Conservation (phyloP, 64 coral and sea anemone species). For the Montipora efflorescens region DNA sequence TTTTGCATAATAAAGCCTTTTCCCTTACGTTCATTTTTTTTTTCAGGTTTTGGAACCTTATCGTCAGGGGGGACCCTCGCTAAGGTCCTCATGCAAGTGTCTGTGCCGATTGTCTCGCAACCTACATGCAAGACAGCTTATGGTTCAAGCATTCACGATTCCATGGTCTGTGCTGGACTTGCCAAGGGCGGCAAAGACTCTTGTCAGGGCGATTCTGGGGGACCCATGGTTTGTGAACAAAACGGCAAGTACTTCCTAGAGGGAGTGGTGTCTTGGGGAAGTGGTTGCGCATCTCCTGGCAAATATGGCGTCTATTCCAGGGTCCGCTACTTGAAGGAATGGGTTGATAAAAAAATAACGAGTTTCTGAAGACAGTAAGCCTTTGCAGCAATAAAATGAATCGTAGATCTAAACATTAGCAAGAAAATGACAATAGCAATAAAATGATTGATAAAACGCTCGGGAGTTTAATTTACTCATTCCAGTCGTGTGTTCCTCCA, state of each 20-base stretch:
- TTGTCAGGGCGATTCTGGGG: conserved; percentile 63
- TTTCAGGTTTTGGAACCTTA: conserved; percentile 51
- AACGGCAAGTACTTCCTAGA: conserved; percentile 42
- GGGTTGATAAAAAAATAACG: too few species aligned
- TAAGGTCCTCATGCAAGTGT: conserved; percentile 36
- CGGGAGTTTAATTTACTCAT: too few species aligned
- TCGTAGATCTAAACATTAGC: too few species aligned
- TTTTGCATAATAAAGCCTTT: too few species aligned
- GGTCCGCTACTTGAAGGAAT: conserved; percentile 30
- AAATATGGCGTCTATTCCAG: conserved; percentile 62
- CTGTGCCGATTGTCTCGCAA: conserved; percentile 32
- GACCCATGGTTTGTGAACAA: conserved; percentile 47
- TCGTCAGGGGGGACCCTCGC: background rate
- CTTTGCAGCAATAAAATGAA: too few species aligned
- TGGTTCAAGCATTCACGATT: conserved; percentile 37
- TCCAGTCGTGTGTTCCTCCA: too few species aligned
- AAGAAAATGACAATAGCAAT: too few species aligned
- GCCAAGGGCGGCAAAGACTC: conserved; percentile 36
- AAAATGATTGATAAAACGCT: too few species aligned
- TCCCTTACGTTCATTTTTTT: too few species aligned
- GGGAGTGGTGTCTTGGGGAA: conserved; percentile 69
- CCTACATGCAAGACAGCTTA: background rate
- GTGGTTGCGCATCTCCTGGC: conserved; percentile 25
- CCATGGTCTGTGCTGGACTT: conserved; percentile 63
- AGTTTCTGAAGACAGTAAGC: too few species aligned